A percentile compares a stretch with the other conserved stretches of the same genome.
These are phyloP conservation scores for Shargacucullia verbasci DNA, from an alignment of 2,888 invertebrate genomes.

Conservation along the genomic window DNA sequence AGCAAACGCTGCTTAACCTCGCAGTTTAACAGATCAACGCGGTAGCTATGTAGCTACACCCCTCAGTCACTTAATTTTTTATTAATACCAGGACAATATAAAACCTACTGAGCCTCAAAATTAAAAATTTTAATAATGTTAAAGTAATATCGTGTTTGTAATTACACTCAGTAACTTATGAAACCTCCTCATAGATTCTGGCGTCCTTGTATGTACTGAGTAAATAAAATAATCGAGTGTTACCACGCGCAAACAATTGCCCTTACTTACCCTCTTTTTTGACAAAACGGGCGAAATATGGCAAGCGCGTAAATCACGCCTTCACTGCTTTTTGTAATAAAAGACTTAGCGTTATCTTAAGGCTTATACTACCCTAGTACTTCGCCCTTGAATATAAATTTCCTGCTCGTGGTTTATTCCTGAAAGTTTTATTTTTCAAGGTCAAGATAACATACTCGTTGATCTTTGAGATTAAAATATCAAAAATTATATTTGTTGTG, in stretches of 20 bases:
- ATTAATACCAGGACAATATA: too few relatives aligned
- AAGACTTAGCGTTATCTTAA: constrained; percentile 47
- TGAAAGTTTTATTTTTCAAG: constrained; percentile 30
- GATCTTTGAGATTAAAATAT: constrained; percentile 1
- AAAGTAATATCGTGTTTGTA: constrained; percentile 12
- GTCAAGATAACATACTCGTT: constrained; percentile 22
- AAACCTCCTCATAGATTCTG: constrained; percentile 30
- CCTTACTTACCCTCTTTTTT: constrained; percentile 36
- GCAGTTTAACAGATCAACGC: too few relatives aligned
- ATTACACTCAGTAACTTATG: constrained; percentile 30
- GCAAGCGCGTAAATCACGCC: constrained; percentile 29
- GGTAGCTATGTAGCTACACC: too few relatives aligned
- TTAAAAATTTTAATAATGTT: too few relatives aligned
- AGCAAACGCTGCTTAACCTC: too few relatives aligned
- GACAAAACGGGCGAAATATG: constrained; percentile 40
- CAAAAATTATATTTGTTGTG: too few relatives aligned
- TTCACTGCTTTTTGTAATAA: constrained; percentile 39
- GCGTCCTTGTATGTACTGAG: constrained; percentile 48
- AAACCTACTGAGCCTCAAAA: too few relatives aligned
- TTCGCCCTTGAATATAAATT: constrained; percentile 45
- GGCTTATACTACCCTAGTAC: constrained; percentile 34
- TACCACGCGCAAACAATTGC: constrained; percentile 45
- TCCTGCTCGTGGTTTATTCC: constrained; percentile 10
- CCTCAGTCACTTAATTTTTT: too few relatives aligned
- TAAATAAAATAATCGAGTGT: constrained; percentile 42